phyloP scores from a whole-genome alignment of 2,797 vertebrate species.

The Emys orbicularis region DNA sequence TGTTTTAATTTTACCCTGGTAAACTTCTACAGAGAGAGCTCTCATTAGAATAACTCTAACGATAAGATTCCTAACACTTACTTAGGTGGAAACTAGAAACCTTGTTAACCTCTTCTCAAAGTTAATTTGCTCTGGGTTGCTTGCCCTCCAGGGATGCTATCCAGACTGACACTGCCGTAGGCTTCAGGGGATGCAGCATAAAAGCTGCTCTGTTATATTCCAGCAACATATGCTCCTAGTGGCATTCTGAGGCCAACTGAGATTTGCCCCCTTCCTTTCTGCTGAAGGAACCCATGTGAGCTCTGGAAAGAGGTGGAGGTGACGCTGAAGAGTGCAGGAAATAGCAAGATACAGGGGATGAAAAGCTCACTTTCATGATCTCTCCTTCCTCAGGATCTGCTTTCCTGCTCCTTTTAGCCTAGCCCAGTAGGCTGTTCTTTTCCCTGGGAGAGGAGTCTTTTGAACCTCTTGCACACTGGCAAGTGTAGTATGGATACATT shows the following conservation, averaged over 20 bases:
- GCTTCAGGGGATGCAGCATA: not conserved
- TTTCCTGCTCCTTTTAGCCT: not conserved
- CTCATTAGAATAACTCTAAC: not conserved
- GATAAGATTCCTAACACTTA: not conserved
- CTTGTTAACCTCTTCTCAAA: not conserved
- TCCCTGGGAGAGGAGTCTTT: not conserved
- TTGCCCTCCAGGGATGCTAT: not conserved
- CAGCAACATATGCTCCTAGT: not conserved
- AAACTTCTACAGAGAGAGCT: not conserved
- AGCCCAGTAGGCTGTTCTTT: rapidly evolving
- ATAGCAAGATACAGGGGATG: not conserved
- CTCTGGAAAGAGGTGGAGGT: not conserved
- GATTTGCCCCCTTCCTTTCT: not conserved
- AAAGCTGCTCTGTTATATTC: not conserved
- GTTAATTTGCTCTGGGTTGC: not conserved
- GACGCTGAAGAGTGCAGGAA: not conserved
- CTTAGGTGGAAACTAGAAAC: not conserved
- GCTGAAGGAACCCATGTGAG: rapidly evolving
- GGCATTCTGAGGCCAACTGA: not conserved
- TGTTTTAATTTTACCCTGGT: not conserved
- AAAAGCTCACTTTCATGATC: not conserved
- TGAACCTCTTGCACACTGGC: not conserved
- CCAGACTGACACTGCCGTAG: not conserved
- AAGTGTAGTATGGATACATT: not conserved
- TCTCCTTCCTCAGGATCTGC: rapidly evolving